These are phyloP conservation scores for Lutjanus argentimaculatus DNA, from an alignment of 2,797 vertebrate species.

Conservation along the genomic window DNA sequence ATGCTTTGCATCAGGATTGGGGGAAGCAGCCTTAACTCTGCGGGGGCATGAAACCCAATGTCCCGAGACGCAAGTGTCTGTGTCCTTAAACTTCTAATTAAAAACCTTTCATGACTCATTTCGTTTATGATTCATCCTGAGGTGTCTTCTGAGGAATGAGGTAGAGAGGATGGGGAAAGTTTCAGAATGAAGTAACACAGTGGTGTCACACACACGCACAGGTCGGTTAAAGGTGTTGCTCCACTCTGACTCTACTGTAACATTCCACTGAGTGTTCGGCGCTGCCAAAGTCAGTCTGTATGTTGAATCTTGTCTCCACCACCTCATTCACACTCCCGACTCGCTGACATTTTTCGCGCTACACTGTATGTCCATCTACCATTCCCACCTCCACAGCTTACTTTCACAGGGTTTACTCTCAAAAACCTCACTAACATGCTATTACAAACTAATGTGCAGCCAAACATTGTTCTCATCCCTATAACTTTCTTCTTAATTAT, in stretches of 20 bases:
- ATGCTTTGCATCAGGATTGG: too few relatives aligned
- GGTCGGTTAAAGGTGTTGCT: constrained; percentile 46
- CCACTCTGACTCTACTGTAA: constrained; percentile 46
- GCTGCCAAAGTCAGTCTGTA: not conserved
- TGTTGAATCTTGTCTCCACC: not conserved
- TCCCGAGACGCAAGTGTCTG: not conserved
- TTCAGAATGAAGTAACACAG: constrained; percentile 39
- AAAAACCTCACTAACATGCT: too few relatives aligned
- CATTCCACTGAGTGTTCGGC: constrained; percentile 41
- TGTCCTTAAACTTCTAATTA: not conserved
- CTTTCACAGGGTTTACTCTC: too few relatives aligned
- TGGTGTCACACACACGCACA: constrained; percentile 24
- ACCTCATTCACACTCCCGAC: constrained; percentile 4
- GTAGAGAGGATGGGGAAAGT: not conserved
- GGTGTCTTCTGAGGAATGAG: not conserved
- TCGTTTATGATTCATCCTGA: constrained; percentile 14
- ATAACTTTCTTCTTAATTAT: too few relatives aligned
- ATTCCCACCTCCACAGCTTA: too few relatives aligned
- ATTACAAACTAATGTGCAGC: too few relatives aligned
- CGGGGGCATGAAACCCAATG: too few relatives aligned
- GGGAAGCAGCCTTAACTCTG: too few relatives aligned
- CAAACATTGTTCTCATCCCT: too few relatives aligned
- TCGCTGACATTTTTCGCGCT: not conserved
- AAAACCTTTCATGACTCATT: constrained; percentile 1
- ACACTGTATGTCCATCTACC: too few relatives aligned